Evolutionary conservation across 2,113 vertebrate species (phyloP).

Genomic region (Pterocles gutturalis): DNA sequence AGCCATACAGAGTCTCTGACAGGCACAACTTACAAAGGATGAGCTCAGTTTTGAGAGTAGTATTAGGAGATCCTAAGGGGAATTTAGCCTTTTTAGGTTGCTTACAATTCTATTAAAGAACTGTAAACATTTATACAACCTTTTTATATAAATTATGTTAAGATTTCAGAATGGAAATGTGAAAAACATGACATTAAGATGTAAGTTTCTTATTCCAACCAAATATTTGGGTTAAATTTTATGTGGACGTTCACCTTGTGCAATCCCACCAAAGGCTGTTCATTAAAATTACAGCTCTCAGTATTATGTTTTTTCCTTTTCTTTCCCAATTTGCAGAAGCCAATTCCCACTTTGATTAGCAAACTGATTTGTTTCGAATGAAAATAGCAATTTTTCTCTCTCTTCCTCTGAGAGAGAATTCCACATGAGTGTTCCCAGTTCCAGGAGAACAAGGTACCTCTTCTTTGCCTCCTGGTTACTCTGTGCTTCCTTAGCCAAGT

Average conservation of each 20-base stretch:
- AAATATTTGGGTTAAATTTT: conserved; percentile 25
- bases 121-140: background rate
- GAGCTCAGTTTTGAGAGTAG: background rate
- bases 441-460: background rate
- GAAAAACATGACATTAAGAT: background rate
- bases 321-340: background rate
- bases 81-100: background rate
- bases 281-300: conserved; percentile 18
- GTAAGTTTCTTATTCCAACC: background rate
- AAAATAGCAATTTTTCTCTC: background rate
- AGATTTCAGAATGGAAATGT: background rate
- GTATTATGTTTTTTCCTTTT: background rate
- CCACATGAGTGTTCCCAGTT: background rate
- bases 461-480: background rate
- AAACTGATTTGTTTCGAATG: background rate
- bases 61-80: background rate
- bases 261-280: background rate
- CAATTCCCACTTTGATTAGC: background rate
- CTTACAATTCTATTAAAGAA: background rate
- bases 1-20: background rate
- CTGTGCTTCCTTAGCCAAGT: background rate
- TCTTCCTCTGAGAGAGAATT: background rate
- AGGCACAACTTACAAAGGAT: background rate
- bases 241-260: background rate
- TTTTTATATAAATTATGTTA: background rate